Evolutionary conservation across 2,113 vertebrate genomes (phyloP).

Genomic region (Dasyurus viverrinus): DNA sequence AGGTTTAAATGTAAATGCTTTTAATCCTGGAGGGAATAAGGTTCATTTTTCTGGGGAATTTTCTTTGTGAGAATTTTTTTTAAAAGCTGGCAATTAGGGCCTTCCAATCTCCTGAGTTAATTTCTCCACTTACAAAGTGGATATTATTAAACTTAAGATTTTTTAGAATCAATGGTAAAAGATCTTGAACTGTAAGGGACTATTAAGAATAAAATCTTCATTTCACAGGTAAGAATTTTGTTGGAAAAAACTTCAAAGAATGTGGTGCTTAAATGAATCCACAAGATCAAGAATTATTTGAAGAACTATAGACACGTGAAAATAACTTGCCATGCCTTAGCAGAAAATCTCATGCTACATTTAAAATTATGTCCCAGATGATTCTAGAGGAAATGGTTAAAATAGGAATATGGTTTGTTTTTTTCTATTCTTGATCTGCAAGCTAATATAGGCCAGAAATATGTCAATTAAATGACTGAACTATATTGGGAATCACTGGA

Average conservation of each 20-base stretch:
- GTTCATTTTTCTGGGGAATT: slow-evolving; percentile 32
- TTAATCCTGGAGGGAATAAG: background rate
- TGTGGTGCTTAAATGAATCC: background rate
- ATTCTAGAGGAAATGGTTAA: background rate
- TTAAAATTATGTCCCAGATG: background rate
- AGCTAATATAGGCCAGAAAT: background rate
- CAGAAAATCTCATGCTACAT: background rate
- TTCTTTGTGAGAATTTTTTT: background rate
- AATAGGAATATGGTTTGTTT: background rate
- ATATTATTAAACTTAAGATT: background rate
- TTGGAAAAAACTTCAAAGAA: background rate
- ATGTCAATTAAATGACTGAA: background rate
- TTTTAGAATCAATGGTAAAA: background rate
- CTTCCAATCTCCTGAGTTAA: slow-evolving; percentile 15
- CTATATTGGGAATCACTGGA: background rate
- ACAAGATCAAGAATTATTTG: slow-evolving; percentile 4
- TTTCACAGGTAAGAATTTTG: background rate
- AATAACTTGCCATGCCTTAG: background rate
- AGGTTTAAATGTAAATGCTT: slow-evolving; percentile 48
- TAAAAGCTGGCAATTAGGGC: background rate
- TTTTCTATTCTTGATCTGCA: background rate
- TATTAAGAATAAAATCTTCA: background rate
- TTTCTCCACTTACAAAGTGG: slow-evolving; percentile 8
- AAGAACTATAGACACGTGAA: slow-evolving; percentile 27
- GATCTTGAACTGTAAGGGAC: background rate